A percentile compares a stretch with the other conserved stretches of the same genome.
These are phyloP conservation scores for Cyprinus carpio DNA, from an alignment of 2,113 vertebrate species.

Conservation along the genomic window DNA sequence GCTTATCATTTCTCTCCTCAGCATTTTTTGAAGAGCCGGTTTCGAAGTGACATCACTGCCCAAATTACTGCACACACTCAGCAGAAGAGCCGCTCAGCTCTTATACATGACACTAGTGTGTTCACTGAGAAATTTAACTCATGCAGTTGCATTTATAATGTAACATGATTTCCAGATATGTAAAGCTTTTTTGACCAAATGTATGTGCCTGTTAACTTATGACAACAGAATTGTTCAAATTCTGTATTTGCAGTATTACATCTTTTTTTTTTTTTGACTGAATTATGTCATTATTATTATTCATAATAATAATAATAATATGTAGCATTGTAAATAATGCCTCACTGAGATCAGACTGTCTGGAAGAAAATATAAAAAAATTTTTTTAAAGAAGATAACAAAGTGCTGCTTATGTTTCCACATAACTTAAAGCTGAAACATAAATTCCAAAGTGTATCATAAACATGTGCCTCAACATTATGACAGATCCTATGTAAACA, in stretches of 20 bases:
- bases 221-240: not conserved
- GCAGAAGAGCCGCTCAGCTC: not conserved
- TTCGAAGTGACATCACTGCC: slow-evolving; percentile 65
- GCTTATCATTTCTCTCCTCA: slow-evolving; percentile 52
- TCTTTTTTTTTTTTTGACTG: not conserved
- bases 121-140: not conserved
- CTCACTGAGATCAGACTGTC: too few species aligned
- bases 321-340: too few species aligned
- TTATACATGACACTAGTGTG: not conserved
- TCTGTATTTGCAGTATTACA: not conserved
- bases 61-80: not conserved
- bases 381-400: not conserved
- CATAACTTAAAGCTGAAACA: not conserved
- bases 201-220: not conserved
- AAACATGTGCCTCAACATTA: not conserved
- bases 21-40: slow-evolving; percentile 76
- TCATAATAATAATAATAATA: too few species aligned
- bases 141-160: not conserved
- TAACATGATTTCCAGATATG: not conserved
- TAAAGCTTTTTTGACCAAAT: not conserved
- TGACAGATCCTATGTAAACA: not conserved
- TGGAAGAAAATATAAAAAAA: not conserved
- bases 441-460: not conserved
- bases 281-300: not conserved
- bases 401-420: not conserved